phyloP scores from a whole-genome alignment of 2,113 vertebrate genomes.

The Xenopus laevis region DNA sequence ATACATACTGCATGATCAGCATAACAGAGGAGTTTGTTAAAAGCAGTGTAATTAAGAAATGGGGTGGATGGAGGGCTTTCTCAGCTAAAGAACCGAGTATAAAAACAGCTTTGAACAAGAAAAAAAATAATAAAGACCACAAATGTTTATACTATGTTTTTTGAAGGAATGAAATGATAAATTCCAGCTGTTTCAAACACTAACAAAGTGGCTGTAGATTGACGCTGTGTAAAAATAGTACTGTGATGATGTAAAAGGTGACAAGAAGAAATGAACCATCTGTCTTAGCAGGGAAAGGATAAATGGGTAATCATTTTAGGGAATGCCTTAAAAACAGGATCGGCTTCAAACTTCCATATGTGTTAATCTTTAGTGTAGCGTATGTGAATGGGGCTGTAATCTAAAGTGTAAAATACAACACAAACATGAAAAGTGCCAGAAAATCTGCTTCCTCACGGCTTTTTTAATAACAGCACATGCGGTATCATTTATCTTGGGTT shows the following conservation, averaged over 20 bases:
- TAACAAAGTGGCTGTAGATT: conserved; percentile 15
- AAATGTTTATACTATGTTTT: neutral
- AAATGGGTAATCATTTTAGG: neutral
- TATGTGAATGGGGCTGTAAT: neutral
- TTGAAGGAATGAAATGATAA: conserved; percentile 4
- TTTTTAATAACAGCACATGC: too few relatives aligned
- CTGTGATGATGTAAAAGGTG: conserved; percentile 23
- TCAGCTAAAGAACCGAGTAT: neutral
- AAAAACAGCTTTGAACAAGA: neutral
- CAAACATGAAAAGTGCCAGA: neutral
- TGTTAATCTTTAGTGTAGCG: conserved; percentile 13
- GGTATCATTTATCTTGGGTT: neutral
- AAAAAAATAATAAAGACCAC: conserved; percentile 8
- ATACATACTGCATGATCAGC: conserved; percentile 39
- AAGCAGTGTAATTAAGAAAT: conserved; percentile 25
- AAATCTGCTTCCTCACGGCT: too few relatives aligned
- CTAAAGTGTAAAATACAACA: too few relatives aligned
- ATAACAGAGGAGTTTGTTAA: conserved; percentile 11
- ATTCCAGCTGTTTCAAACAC: conserved; percentile 13
- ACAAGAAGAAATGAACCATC: conserved; percentile 17
- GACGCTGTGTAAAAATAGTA: conserved; percentile 11
- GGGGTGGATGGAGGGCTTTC: neutral
- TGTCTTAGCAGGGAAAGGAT: conserved; percentile 7
- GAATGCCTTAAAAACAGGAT: neutral
- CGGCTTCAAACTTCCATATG: conserved; percentile 23